These are phyloP conservation scores for Siniperca scherzeri DNA, from an alignment of 2,797 vertebrate genomes.

Conservation along the genomic window DNA sequence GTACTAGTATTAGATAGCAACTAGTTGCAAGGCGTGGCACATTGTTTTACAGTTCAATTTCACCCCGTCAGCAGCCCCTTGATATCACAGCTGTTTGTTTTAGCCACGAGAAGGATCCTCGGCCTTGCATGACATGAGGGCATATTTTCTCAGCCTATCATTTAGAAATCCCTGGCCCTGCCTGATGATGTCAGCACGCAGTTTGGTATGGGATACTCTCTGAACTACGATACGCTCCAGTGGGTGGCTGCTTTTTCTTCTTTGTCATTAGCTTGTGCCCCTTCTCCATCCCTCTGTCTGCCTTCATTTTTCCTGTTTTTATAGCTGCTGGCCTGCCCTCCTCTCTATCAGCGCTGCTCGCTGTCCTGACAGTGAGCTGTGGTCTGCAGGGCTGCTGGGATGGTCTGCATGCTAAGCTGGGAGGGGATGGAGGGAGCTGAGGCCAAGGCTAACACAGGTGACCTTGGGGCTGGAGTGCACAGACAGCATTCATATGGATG, in stretches of 20 bases:
- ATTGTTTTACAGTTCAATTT: conserved; percentile 83
- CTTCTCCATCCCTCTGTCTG: conserved; percentile 28
- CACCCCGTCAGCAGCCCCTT: conserved; percentile 75
- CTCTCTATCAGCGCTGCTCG: conserved; percentile 39
- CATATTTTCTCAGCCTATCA: conserved; percentile 67
- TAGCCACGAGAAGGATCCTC: conserved; percentile 64
- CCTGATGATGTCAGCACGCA: conserved; percentile 73
- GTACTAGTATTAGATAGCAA: conserved; percentile 67
- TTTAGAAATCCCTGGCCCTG: conserved; percentile 52
- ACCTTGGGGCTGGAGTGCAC: conserved; percentile 66
- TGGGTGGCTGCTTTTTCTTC: conserved; percentile 33
- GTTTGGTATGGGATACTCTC: conserved; percentile 44
- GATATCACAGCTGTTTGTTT: conserved; percentile 80
- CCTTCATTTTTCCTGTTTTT: conserved; percentile 57
- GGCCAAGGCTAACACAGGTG: conserved; percentile 69
- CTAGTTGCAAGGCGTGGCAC: conserved; percentile 57
- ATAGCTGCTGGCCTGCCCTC: conserved; percentile 43
- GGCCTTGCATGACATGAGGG: conserved; percentile 64
- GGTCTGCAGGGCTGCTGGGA: conserved; percentile 48
- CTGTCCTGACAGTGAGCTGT: conserved; percentile 65
- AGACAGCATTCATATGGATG: conserved; percentile 38
- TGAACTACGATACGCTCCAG: conserved; percentile 28
- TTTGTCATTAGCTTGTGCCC: conserved; percentile 15
- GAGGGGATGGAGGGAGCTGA: conserved; percentile 45
- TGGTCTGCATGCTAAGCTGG: conserved; percentile 61